Evolutionary conservation across 2,888 invertebrate species (phyloP).

Genomic region (Sabatieria punctata): DNA sequence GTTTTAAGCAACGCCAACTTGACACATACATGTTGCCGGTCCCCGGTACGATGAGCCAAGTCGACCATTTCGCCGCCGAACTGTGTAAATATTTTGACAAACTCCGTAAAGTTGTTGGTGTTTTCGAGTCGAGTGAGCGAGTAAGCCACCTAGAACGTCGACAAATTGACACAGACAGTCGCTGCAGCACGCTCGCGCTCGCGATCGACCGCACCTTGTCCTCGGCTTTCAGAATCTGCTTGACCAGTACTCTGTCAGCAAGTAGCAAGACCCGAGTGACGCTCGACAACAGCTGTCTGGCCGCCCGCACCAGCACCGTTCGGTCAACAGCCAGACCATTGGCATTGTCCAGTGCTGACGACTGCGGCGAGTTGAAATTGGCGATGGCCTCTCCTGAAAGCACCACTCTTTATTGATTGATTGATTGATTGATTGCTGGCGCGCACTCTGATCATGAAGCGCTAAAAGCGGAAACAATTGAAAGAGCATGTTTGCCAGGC

Average conservation of each 20-base stretch:
- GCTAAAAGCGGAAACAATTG: too few relatives aligned
- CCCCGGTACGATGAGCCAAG: slow-evolving; percentile 75
- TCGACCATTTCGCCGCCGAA: slow-evolving; percentile 98
- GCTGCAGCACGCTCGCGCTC: too few relatives aligned
- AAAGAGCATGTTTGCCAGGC: too few relatives aligned
- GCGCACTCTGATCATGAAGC: too few relatives aligned
- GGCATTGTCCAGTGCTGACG: neutral
- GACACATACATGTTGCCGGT: slow-evolving; percentile 50
- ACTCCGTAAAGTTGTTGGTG: slow-evolving; percentile 55
- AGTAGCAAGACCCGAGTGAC: slow-evolving; percentile 85
- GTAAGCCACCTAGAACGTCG: slow-evolving; percentile 32
- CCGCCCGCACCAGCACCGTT: slow-evolving; percentile 56
- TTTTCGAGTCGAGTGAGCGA: slow-evolving; percentile 38
- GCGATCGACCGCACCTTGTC: slow-evolving; percentile 53
- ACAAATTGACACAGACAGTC: too few relatives aligned
- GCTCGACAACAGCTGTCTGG: slow-evolving; percentile 74
- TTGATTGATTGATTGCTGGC: too few relatives aligned
- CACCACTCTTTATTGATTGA: slow-evolving; percentile 46
- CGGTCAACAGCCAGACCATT: slow-evolving; percentile 2
- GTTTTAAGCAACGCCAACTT: neutral
- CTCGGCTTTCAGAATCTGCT: slow-evolving; percentile 81
- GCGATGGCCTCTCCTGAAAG: neutral
- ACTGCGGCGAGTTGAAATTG: neutral
- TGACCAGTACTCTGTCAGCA: slow-evolving; percentile 92
- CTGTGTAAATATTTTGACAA: slow-evolving; percentile 92